A percentile compares a stretch with the other conserved stretches of the same genome.
Conservation (phyloP, 2,888 invertebrate genomes). For the Ochropacha duplaris region DNA sequence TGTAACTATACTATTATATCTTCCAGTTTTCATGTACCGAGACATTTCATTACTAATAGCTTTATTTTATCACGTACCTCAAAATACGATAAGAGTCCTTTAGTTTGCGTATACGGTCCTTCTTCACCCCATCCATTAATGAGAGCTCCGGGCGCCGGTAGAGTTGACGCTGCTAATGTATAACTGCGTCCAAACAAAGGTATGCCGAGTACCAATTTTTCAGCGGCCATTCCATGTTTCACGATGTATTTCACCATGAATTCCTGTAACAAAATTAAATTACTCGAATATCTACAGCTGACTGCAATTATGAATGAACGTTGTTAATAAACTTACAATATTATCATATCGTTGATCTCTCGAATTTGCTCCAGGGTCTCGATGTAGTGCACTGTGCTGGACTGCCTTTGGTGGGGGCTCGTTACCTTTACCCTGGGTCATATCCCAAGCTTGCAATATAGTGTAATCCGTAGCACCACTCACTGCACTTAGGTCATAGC, state of each 20-base stretch:
- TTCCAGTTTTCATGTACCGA: too few species aligned
- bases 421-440: slow-evolving; percentile 71
- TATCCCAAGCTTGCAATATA: slow-evolving; percentile 86
- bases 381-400: slow-evolving; percentile 77
- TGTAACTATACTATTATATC: too few species aligned
- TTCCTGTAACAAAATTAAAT: slow-evolving; percentile 65
- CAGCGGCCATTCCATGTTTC: slow-evolving; percentile 84
- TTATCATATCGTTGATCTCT: slow-evolving; percentile 74
- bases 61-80: too few species aligned
- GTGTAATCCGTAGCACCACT: slow-evolving; percentile 85
- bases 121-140: slow-evolving; percentile 85
- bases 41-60: too few species aligned
- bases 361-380: slow-evolving; percentile 68
- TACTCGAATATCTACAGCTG: too few species aligned
- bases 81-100: slow-evolving; percentile 88
- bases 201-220: slow-evolving; percentile 87
- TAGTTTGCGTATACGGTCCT: slow-evolving; percentile 86
- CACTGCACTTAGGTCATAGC: slow-evolving; percentile 84
- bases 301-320: background rate
- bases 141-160: slow-evolving; percentile 81
- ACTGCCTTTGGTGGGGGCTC: slow-evolving; percentile 73
- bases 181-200: slow-evolving; percentile 89
- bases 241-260: slow-evolving; percentile 87
- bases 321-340: slow-evolving; percentile 46
- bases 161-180: slow-evolving; percentile 81